Percentiles rank a stretch among this genome's conserved stretches.
These are phyloP conservation scores for Tragopan temminckii DNA, from an alignment of 2,797 vertebrate genomes.

Conservation along the genomic window DNA sequence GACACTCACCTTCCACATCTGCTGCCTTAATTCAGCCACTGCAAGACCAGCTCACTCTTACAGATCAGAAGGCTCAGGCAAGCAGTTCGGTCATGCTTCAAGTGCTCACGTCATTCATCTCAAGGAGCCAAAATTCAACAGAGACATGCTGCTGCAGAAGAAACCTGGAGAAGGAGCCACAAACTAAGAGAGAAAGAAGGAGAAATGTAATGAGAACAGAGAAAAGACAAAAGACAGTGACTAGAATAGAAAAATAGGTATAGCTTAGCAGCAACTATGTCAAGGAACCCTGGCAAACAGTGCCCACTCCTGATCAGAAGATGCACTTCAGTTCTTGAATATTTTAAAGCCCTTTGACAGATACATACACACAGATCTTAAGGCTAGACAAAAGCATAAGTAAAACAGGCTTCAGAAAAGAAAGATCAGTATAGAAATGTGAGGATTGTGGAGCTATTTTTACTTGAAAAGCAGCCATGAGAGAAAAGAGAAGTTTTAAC, in stretches of 20 bases:
- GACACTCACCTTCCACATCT: background rate
- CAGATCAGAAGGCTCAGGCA: background rate
- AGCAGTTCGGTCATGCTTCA: background rate
- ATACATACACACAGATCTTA: background rate
- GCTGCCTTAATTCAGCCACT: background rate
- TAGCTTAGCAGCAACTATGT: background rate
- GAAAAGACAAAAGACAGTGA: background rate
- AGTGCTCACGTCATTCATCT: background rate
- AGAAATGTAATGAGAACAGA: background rate
- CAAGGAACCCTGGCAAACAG: background rate
- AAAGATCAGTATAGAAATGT: background rate
- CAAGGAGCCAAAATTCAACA: background rate
- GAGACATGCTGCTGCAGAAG: background rate
- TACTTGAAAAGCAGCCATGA: background rate
- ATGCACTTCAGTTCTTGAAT: background rate
- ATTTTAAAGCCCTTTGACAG: background rate
- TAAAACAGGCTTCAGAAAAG: background rate
- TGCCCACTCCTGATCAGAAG: background rate
- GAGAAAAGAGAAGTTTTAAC: conserved; percentile 11
- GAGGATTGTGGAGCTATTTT: background rate
- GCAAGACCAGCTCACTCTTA: background rate
- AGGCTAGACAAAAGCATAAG: background rate
- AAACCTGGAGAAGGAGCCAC: conserved; percentile 1
- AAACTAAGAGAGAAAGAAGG: conserved; percentile 21
- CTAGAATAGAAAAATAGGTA: background rate